phyloP scores from a whole-genome alignment of 2,888 invertebrate genomes.

The Chrysodeixis includens region DNA sequence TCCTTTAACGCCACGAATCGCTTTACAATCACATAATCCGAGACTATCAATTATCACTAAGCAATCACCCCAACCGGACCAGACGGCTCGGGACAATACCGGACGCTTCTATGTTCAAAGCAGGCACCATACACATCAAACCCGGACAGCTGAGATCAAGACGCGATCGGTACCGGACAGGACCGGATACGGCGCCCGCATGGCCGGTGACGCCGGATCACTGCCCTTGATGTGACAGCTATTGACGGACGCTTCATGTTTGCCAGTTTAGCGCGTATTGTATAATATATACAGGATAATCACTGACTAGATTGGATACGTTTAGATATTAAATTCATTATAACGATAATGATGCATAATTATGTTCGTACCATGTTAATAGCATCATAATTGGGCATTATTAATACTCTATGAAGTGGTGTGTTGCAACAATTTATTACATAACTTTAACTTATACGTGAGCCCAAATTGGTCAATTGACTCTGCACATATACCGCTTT shows the following conservation, averaged over 20 bases:
- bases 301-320: not conserved
- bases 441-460: too few species aligned
- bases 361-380: not conserved
- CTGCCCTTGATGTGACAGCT: slow-evolving; percentile 11
- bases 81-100: slow-evolving; percentile 23
- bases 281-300: not conserved
- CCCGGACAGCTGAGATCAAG: slow-evolving; percentile 11
- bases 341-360: not conserved
- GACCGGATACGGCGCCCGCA: not conserved
- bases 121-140: not conserved
- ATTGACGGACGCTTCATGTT: slow-evolving; percentile 22
- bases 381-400: not conserved
- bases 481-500: too few species aligned
- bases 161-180: not conserved
- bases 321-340: not conserved
- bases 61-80: slow-evolving; percentile 22
- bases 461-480: too few species aligned
- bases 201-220: not conserved
- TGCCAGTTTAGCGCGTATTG: not conserved
- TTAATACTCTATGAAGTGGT: too few species aligned
- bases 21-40: slow-evolving; percentile 10
- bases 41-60: slow-evolving; percentile 33
- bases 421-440: too few species aligned
- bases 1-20: slow-evolving; percentile 11
- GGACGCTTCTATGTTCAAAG: not conserved